Conservation (phyloP, 2,113 vertebrate genomes). For the Opisthocomus hoazin region DNA sequence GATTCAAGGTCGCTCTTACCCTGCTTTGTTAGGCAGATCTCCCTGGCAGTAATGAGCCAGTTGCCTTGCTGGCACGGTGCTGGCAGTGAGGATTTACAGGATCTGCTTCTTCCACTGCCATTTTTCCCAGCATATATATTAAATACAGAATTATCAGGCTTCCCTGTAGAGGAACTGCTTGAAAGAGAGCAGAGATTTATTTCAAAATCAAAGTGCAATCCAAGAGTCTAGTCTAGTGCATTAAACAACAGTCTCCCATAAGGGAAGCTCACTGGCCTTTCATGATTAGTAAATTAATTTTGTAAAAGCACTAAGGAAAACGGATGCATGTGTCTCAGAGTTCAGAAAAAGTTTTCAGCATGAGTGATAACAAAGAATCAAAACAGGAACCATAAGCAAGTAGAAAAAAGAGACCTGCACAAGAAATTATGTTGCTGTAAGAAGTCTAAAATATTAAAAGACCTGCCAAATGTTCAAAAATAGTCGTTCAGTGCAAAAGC, state of each 20-base stretch:
- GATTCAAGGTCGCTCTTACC: not conserved
- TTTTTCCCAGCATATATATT: accelerated
- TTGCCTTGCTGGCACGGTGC: accelerated
- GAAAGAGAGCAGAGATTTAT: not conserved
- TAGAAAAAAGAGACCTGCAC: not conserved
- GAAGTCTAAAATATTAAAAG: not conserved
- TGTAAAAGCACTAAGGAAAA: not conserved
- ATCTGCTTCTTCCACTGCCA: not conserved
- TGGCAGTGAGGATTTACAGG: not conserved
- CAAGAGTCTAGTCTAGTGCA: not conserved
- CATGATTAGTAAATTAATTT: not conserved
- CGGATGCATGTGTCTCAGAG: not conserved
- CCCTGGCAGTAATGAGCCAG: accelerated
- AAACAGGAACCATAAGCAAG: not conserved
- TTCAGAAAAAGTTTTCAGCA: not conserved
- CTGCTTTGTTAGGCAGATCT: not conserved
- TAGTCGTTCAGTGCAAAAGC: not conserved
- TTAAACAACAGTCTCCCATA: not conserved
- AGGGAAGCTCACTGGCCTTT: not conserved
- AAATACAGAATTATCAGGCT: not conserved
- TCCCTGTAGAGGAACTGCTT: not conserved
- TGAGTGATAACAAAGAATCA: not conserved
- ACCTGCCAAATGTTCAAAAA: not conserved
- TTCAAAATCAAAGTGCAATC: not conserved
- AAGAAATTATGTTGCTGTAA: not conserved